Evolutionary conservation across 2,888 invertebrate genomes (phyloP), one percentile per base, ranked within the genome.

Genomic region (Opisthograptis luteolata): DNA sequence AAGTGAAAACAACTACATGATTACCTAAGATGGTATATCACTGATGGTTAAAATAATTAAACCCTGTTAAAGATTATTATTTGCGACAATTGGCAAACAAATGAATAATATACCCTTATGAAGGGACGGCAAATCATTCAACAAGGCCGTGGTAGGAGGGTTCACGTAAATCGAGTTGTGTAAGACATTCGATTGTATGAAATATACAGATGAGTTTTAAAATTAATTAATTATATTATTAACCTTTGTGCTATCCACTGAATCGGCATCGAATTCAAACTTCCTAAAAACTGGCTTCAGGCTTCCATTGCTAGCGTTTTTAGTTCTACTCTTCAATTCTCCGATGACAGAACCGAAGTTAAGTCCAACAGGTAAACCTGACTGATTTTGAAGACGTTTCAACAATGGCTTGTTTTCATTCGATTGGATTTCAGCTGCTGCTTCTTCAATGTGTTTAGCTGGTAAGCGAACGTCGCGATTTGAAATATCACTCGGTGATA

Each of bases 291-390:
- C 89, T 1, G 90, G 89, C 63, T 88, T 89, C 13, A 87, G 64
- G 32, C 79, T 80, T 6, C 83, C 84, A 47, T 79, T 82, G 48
- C 68, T 71, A 4, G 73, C 70, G 53, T 85, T 85, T 50, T 75
- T 81, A 1, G 90, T 89, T 73, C 86, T 89, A 51, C 73, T 80
- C 62, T 84, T 89, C 52, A 90, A 64, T 60, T 90, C 90, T 25
- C 90, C 90, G 43, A 90, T 89, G 12, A 90, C 82, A 17, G 88
- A 89, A 40, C 89, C 88, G 48, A 89, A 90, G 60, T 87, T 87
- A 6, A 89, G 66, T 17, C 84, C 84, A 4, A 68, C 59, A 10
- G 86, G 87, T 47, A 84, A 64, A 1, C 81, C 87, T 6, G 84
- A 66, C 48, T 84, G 87, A 54, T 79, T 87, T 49, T 85, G 81